Evolutionary conservation across 2,113 vertebrate species (phyloP).

Genomic region (Leiothrix lutea): DNA sequence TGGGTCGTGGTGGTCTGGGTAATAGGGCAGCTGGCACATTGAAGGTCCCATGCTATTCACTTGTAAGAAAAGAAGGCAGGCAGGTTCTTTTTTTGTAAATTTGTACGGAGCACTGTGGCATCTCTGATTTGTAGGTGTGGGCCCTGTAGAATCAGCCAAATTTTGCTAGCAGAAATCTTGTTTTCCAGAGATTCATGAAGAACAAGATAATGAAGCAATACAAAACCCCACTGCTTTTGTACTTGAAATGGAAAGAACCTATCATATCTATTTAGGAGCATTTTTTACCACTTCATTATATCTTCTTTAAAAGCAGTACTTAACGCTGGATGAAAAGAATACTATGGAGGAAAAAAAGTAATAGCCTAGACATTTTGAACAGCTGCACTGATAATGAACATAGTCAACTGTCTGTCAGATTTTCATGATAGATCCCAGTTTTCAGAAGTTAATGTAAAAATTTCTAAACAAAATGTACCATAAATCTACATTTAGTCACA

Average conservation of each 20-base stretch:
- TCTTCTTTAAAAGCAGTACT: constrained; percentile 22
- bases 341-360: background rate
- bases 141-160: background rate
- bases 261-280: background rate
- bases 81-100: background rate
- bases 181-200: background rate
- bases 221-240: background rate
- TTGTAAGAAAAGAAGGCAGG: background rate
- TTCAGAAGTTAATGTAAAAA: constrained; percentile 47
- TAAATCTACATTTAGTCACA: constrained; percentile 58
- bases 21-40: background rate
- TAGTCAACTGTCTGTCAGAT: constrained; percentile 41
- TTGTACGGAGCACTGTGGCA: background rate
- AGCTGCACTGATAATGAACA: constrained; percentile 28
- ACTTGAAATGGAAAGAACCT: background rate
- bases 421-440: constrained; percentile 6
- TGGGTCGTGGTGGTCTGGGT: background rate
- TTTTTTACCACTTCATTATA: constrained; percentile 3
- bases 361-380: constrained; percentile 18
- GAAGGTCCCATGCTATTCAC: background rate
- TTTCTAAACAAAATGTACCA: constrained; percentile 42
- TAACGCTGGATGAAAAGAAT: constrained; percentile 12
- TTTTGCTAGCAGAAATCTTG: background rate
- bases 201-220: background rate
- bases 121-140: background rate